Evolutionary conservation across 2,888 invertebrate genomes (phyloP).

Genomic region (Dynastes maya): DNA sequence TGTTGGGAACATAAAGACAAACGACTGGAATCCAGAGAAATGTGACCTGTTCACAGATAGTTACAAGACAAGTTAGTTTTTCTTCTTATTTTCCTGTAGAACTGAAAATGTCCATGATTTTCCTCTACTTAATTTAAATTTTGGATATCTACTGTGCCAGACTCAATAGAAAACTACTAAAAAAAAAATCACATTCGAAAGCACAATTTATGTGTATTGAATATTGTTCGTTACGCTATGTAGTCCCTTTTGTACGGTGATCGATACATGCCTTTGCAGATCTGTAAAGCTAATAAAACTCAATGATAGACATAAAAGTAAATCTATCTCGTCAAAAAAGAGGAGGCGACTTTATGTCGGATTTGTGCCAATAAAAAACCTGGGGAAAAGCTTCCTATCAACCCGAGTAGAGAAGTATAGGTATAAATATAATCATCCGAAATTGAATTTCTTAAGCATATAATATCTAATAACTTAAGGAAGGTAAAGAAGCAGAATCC

Average conservation of each 20-base stretch:
- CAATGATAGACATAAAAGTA: slow-evolving; percentile 59
- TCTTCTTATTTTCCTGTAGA: too few species aligned
- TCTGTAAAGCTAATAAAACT: slow-evolving; percentile 57
- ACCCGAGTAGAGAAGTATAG: slow-evolving; percentile 5
- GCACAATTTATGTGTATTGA: slow-evolving; percentile 20
- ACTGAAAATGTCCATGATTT: too few species aligned
- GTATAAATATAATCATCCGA: slow-evolving; percentile 40
- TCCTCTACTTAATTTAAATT: too few species aligned
- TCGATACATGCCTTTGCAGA: slow-evolving; percentile 46
- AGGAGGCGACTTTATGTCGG: slow-evolving; percentile 29
- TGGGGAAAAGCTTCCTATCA: slow-evolving; percentile 7
- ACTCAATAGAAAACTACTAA: neutral
- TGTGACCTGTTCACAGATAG: too few species aligned
- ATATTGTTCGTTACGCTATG: slow-evolving; percentile 11
- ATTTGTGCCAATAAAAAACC: slow-evolving; percentile 24
- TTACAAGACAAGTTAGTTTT: too few species aligned
- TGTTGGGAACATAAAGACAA: too few species aligned
- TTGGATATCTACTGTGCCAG: too few species aligned
- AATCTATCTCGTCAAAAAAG: slow-evolving; percentile 57
- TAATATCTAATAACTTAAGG: slow-evolving; percentile 25
- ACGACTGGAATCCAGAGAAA: too few species aligned
- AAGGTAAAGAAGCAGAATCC: slow-evolving; percentile 29
- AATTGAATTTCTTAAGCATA: slow-evolving; percentile 41
- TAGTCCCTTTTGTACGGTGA: slow-evolving; percentile 40
- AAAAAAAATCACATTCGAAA: slow-evolving; percentile 9